Evolutionary conservation across 2,888 invertebrate species (phyloP).

Genomic region (Acrocyrtus sp.): DNA sequence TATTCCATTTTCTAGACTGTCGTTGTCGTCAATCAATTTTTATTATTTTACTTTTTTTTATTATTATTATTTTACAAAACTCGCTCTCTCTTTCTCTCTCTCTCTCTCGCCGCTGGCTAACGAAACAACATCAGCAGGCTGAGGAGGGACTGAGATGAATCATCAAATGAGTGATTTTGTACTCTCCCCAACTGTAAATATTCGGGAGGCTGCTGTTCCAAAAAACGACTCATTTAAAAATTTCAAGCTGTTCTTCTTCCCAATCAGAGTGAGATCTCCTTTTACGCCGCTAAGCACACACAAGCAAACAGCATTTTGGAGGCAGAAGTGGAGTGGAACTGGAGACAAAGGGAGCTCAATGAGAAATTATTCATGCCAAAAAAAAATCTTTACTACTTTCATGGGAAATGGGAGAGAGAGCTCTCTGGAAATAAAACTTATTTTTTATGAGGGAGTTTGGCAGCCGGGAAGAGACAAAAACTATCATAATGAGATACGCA

Average conservation of each 20-base stretch:
- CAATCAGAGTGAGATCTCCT: slow-evolving; percentile 22
- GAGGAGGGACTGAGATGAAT: slow-evolving; percentile 29
- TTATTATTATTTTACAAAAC: too few species aligned
- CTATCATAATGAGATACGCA: slow-evolving; percentile 49
- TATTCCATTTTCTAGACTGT: slow-evolving; percentile 8
- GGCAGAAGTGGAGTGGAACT: not conserved
- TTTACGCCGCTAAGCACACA: slow-evolving; percentile 4
- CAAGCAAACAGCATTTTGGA: too few species aligned
- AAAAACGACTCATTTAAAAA: slow-evolving; percentile 8
- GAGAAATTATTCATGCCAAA: slow-evolving; percentile 30
- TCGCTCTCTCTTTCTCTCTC: not conserved
- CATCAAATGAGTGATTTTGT: slow-evolving; percentile 27
- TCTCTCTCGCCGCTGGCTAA: slow-evolving; percentile 22
- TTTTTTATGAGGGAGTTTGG: too few species aligned
- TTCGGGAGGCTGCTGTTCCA: slow-evolving; percentile 3
- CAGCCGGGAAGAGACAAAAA: slow-evolving; percentile 26
- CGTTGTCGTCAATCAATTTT: slow-evolving; percentile 46
- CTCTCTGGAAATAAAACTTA: not conserved
- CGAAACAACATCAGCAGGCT: slow-evolving; percentile 7
- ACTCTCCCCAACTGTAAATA: slow-evolving; percentile 45
- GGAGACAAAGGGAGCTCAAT: not conserved
- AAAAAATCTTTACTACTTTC: not conserved
- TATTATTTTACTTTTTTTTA: slow-evolving; percentile 13
- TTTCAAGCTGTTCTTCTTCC: slow-evolving; percentile 29
- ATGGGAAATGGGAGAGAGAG: not conserved